Evolutionary conservation across 37 sponge, comb jelly and placozoan genomes (phyloP), one percentile per base, ranked within the genome.

Genomic region (Chondrilla cf. caribensis): DNA sequence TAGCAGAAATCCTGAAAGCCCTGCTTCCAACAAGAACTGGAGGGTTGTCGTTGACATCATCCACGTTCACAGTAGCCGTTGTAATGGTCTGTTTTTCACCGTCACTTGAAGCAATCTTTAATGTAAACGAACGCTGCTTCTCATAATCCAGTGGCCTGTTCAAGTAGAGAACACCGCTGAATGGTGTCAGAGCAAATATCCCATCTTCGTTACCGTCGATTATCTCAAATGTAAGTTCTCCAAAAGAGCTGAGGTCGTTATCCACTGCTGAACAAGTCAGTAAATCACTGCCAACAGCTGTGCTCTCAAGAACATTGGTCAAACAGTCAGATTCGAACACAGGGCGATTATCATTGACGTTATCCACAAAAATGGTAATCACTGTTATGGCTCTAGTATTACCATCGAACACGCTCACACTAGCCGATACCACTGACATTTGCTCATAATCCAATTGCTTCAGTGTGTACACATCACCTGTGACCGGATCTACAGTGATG

Each of bases 261-360:
- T 73, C 76, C 22, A 19, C 18, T 18, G 76, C 76, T 8, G 44
- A 22, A 9, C 76, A 73, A 14, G 44, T 19, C 19, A 73, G 18
- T 19, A 73, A 22, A 2, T 1, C 40, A 3, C 21, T 25, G 2
- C 76, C 44, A 37, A 73, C n/a, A 9, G 17, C 44, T 22, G 21
- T 9, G 41, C 36, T 37, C 40, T 73, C 76, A 19, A 1, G 17
- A 37, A 73, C 44, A 18, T 8, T 73, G 41, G 22, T 42, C 15
- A n/a, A 42, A 40, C 76, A 73, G 41, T 73, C 76, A 2, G 57
- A 14, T 14, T 22, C 25, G 38, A 82, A 82, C 14, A 82, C 32
- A 51, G 83, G 83, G 2, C 2, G 17, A 39, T 70, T 42, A 38
- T 82, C 83, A 33, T 82, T 82, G 29, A 38, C 76, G 40, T 73